Evolutionary conservation across 2,888 invertebrate species (phyloP).

Genomic region (Drosophila borborema): DNA sequence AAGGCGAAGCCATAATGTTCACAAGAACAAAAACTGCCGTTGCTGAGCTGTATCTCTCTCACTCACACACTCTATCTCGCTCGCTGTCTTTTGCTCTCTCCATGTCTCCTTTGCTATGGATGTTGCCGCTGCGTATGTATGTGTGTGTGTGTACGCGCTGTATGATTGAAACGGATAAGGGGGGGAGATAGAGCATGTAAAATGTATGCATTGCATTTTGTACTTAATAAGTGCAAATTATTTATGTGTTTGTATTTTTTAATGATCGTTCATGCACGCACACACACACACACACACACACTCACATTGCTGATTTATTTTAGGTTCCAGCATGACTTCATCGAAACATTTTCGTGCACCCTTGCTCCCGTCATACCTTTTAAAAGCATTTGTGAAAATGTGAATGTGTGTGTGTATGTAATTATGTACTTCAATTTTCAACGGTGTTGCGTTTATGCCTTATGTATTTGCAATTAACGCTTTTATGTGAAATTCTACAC

Average conservation of each 20-base stretch:
- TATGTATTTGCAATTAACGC: slow-evolving; percentile 67
- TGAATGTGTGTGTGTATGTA: slow-evolving; percentile 7
- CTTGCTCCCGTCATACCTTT: slow-evolving; percentile 21
- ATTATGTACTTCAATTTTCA: slow-evolving; percentile 60
- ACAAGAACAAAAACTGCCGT: slow-evolving; percentile 71
- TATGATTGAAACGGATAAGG: slow-evolving; percentile 13
- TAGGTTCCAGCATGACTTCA: slow-evolving; percentile 76
- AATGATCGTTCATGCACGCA: slow-evolving; percentile 60
- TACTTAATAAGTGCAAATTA: slow-evolving; percentile 75
- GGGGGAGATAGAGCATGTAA: slow-evolving; percentile 41
- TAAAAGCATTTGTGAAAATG: not conserved
- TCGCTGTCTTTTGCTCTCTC: slow-evolving; percentile 14
- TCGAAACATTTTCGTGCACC: slow-evolving; percentile 56
- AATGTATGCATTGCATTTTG: slow-evolving; percentile 72
- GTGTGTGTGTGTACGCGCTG: slow-evolving; percentile 26
- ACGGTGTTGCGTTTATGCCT: slow-evolving; percentile 52
- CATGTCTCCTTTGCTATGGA: slow-evolving; percentile 44
- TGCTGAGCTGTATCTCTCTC: slow-evolving; percentile 48
- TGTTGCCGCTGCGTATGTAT: slow-evolving; percentile 8
- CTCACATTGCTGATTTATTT: slow-evolving; percentile 67
- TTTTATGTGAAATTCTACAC: slow-evolving; percentile 71
- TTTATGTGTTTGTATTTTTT: slow-evolving; percentile 51
- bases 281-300: slow-evolving; percentile 16
- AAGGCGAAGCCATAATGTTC: slow-evolving; percentile 75
- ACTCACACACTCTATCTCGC: slow-evolving; percentile 17